phyloP scores from a whole-genome alignment of 1,140 invertebrate species.

The Nasonia longicornis region DNA sequence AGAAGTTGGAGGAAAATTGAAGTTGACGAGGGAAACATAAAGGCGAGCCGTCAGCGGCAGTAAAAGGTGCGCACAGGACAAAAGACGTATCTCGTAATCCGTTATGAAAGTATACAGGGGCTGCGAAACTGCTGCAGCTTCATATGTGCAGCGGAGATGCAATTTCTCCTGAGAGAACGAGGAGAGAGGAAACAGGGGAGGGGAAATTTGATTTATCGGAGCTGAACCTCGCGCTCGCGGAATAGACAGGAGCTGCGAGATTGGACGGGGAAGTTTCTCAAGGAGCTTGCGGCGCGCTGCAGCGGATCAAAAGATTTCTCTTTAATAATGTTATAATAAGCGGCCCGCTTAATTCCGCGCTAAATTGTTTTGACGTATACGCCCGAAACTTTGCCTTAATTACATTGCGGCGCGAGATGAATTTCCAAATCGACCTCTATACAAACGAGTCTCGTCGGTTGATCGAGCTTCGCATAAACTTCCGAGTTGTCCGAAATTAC shows the following conservation, averaged over 20 bases:
- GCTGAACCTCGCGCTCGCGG: not conserved
- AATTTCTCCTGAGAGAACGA: not conserved
- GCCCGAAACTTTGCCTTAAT: too few species aligned
- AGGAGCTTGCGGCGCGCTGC: not conserved
- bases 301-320: constrained; percentile 19
- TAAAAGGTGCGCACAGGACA: not conserved
- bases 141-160: not conserved
- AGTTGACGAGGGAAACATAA: not conserved
- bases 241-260: not conserved
- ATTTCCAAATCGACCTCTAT: too few species aligned
- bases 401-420: not conserved
- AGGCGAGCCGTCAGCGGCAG: not conserved
- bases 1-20: not conserved
- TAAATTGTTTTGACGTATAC: constrained; percentile 18
- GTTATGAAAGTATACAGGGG: constrained; percentile 1
- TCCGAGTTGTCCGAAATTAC: too few species aligned
- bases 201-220: constrained; percentile 33
- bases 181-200: not conserved
- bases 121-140: not conserved
- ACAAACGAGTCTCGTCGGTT: too few species aligned
- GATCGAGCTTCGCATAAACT: not conserved
- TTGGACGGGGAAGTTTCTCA: constrained; percentile 21
- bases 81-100: not conserved
- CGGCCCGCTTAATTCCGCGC: constrained; percentile 1
- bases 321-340: constrained; percentile 30